Evolutionary conservation across 2,888 invertebrate species (phyloP).

Genomic region (Unio delphinus): DNA sequence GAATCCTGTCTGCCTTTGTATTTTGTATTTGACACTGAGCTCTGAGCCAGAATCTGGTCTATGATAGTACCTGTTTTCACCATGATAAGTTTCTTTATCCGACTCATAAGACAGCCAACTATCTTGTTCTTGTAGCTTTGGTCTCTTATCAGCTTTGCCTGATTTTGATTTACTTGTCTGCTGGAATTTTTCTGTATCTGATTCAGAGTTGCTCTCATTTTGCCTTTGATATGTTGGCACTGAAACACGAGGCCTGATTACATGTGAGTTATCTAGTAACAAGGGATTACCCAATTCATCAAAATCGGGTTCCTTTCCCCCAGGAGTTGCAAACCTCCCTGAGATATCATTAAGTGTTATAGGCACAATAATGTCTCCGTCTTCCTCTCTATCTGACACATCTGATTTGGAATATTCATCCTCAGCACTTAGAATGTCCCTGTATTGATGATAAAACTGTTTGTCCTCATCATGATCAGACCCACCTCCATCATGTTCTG

Average conservation of each 20-base stretch:
- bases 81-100: slow-evolving; percentile 19
- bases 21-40: slow-evolving; percentile 11
- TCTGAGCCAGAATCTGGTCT: slow-evolving; percentile 14
- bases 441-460: slow-evolving; percentile 52
- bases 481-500: slow-evolving; percentile 41
- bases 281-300: slow-evolving; percentile 9
- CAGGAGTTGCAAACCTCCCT: slow-evolving; percentile 43
- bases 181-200: not conserved
- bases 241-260: no score
- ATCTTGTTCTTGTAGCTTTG: slow-evolving; percentile 35
- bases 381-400: slow-evolving; percentile 35
- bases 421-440: slow-evolving; percentile 46
- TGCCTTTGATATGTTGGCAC: no score
- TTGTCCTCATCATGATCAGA: slow-evolving; percentile 46
- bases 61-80: slow-evolving; percentile 9
- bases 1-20: slow-evolving; percentile 29
- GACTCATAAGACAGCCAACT: slow-evolving; percentile 55
- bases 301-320: slow-evolving; percentile 10
- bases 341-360: slow-evolving; percentile 53
- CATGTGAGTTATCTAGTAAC: no score
- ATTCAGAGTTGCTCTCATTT: not conserved
- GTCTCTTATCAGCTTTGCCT: not conserved
- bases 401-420: slow-evolving; percentile 25
- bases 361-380: slow-evolving; percentile 45
- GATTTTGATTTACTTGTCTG: not conserved